Conservation (phyloP, 2,888 invertebrate genomes). For the Piscicola geometra region DNA sequence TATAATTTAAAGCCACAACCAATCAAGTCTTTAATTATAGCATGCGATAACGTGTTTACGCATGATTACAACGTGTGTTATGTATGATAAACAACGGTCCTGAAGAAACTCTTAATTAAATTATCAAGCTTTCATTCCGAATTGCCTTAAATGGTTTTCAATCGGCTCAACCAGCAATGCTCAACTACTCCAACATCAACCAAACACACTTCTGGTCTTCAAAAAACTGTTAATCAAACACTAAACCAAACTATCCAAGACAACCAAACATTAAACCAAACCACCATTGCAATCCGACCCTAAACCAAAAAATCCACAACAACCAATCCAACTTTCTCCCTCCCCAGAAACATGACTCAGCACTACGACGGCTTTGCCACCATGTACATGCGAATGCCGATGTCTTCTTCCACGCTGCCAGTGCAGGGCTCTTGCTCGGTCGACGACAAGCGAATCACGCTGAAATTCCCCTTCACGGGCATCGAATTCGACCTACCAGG, state of each 20-base stretch:
- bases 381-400: conserved; percentile 46
- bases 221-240: not conserved
- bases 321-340: no score
- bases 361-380: conserved; percentile 43
- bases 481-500: conserved; percentile 40
- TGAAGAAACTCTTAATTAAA: no score
- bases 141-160: no score
- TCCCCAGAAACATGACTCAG: not conserved
- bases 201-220: no score
- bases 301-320: not conserved
- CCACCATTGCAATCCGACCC: not conserved
- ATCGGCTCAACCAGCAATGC: no score
- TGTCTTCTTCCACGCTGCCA: conserved; percentile 43
- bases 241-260: not conserved
- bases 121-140: no score
- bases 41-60: no score
- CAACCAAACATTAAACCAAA: not conserved
- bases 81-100: no score
- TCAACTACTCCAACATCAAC: no score
- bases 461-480: conserved; percentile 41
- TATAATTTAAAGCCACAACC: no score
- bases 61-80: no score
- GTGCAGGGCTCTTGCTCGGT: conserved; percentile 38
- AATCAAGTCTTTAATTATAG: no score
- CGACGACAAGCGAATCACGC: conserved; percentile 38